Percentiles rank a stretch among this genome's conserved stretches.
phyloP scores from a whole-genome alignment of 2,113 vertebrate genomes.

The Ammodytes marinus region DNA sequence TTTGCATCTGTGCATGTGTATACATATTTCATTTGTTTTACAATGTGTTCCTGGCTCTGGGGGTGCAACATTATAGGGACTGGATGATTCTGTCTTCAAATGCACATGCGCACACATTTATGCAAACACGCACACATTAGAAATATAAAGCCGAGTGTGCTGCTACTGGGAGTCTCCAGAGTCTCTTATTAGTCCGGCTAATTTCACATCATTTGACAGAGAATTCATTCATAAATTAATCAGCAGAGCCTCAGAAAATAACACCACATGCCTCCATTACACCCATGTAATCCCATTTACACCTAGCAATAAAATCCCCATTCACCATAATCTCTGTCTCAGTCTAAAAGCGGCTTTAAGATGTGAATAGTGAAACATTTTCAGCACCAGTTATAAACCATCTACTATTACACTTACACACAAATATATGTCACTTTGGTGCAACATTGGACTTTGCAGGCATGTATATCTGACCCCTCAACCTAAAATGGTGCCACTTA shows the following conservation, averaged over 20 bases:
- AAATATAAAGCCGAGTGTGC: conserved; percentile 40
- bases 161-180: conserved; percentile 58
- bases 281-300: conserved; percentile 70
- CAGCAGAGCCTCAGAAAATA: conserved; percentile 61
- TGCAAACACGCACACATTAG: conserved; percentile 41
- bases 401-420: conserved; percentile 48
- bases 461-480: not conserved
- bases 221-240: conserved; percentile 70
- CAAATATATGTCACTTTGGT: conserved; percentile 18
- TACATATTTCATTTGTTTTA: conserved; percentile 36
- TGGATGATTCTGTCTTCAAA: conserved; percentile 30
- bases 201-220: conserved; percentile 78
- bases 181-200: conserved; percentile 70
- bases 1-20: conserved; percentile 14
- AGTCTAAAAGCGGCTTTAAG: not conserved
- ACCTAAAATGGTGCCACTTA: not conserved
- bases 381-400: conserved; percentile 1
- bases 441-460: not conserved
- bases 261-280: conserved; percentile 50
- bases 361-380: conserved; percentile 22
- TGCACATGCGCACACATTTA: conserved; percentile 24
- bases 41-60: conserved; percentile 18
- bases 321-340: conserved; percentile 13
- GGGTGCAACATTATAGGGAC: not conserved
- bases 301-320: conserved; percentile 54